phyloP scores from a whole-genome alignment of 2,888 invertebrate species.

The Synanthedon myopaeformis region DNA sequence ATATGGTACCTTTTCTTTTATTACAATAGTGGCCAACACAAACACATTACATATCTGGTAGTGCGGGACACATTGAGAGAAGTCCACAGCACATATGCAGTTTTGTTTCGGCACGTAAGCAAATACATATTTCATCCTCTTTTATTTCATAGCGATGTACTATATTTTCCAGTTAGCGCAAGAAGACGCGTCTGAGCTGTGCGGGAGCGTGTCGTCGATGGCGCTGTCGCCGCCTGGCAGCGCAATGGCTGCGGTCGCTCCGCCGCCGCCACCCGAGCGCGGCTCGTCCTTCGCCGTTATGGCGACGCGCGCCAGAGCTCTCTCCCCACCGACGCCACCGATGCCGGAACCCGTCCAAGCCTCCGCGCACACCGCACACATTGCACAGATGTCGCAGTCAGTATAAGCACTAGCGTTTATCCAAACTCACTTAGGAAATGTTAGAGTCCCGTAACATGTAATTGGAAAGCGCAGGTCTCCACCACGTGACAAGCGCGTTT shows the following conservation, averaged over 20 bases:
- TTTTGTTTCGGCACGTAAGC: no score
- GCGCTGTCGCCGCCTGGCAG: conserved; percentile 10
- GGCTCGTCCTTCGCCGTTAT: conserved; percentile 90
- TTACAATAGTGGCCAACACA: background rate
- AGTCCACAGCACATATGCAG: no score
- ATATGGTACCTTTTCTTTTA: conserved; percentile 14
- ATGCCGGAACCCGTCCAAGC: conserved; percentile 23
- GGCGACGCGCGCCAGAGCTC: conserved; percentile 70
- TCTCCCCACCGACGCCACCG: conserved; percentile 26
- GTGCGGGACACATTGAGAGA: no score
- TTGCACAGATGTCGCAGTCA: conserved; percentile 20
- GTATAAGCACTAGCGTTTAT: no score
- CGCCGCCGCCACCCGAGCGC: conserved; percentile 87
- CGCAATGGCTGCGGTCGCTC: conserved; percentile 6
- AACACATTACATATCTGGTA: background rate
- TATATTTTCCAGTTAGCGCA: conserved; percentile 9
- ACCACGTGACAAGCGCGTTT: conserved; percentile 75
- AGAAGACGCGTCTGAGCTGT: conserved; percentile 27
- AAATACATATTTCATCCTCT: no score
- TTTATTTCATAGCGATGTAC: no score
- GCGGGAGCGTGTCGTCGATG: conserved; percentile 13
- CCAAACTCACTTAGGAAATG: no score
- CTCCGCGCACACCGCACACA: conserved; percentile 71
- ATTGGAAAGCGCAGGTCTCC: conserved; percentile 28
- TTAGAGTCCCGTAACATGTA: no score